Conservation (phyloP, 1,140 invertebrate species). For the Calliphora vicina region DNA sequence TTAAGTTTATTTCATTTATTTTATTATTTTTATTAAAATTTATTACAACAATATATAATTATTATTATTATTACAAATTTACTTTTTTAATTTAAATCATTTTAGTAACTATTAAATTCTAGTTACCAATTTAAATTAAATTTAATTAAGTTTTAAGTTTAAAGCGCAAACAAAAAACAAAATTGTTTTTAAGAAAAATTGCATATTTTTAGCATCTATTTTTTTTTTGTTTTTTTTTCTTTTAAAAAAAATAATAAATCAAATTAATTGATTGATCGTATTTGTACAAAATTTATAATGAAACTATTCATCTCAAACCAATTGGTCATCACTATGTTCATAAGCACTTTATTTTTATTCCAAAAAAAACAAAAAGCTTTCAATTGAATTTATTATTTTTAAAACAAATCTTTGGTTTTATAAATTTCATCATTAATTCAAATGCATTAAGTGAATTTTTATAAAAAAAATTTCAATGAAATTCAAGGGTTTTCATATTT, state of each 20-base stretch:
- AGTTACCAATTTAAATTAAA: background rate
- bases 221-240: slow-evolving; percentile 34
- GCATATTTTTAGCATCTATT: slow-evolving; percentile 36
- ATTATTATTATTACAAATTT: background rate
- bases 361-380: too few relatives aligned
- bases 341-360: background rate
- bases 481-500: too few relatives aligned
- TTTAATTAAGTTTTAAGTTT: background rate
- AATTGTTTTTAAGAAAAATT: slow-evolving; percentile 25
- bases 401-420: too few relatives aligned
- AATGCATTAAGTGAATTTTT: too few relatives aligned
- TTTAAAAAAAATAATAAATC: slow-evolving; percentile 14
- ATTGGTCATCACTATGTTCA: background rate
- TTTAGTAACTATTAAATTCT: background rate
- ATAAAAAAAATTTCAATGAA: too few relatives aligned
- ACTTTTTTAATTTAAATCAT: background rate
- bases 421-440: too few relatives aligned
- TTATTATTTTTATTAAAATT: slow-evolving; percentile 24
- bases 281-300: background rate
- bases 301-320: background rate
- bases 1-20: background rate
- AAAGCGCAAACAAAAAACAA: slow-evolving; percentile 27
- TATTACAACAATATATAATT: slow-evolving; percentile 23
- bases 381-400: background rate
- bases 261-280: slow-evolving; percentile 32